Evolutionary conservation across 2,888 invertebrate genomes (phyloP).

Genomic region (Leucoma salicis): DNA sequence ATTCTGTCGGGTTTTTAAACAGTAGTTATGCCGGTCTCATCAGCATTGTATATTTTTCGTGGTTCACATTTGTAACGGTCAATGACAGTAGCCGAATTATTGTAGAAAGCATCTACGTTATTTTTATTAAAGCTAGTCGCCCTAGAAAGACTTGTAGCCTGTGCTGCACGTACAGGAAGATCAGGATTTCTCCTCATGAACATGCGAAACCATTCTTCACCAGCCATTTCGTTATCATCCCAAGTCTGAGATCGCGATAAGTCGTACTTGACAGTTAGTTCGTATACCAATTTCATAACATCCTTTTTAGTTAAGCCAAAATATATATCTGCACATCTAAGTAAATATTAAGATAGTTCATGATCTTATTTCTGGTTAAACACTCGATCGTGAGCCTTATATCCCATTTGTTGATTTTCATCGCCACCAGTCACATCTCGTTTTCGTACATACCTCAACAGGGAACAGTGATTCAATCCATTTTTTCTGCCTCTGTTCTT

Average conservation of each 20-base stretch:
- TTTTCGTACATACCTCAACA: too few species aligned
- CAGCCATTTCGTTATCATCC: neutral
- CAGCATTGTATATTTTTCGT: too few species aligned
- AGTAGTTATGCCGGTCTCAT: too few species aligned
- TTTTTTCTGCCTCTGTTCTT: too few species aligned
- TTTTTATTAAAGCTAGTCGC: neutral
- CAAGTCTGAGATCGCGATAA: neutral
- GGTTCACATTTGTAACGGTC: too few species aligned
- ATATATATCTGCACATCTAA: neutral
- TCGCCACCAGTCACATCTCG: too few species aligned
- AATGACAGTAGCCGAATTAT: neutral
- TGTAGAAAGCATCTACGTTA: neutral
- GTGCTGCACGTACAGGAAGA: too few species aligned
- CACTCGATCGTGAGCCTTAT: too few species aligned
- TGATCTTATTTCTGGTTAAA: too few species aligned
- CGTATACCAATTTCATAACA: neutral
- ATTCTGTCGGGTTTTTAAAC: too few species aligned
- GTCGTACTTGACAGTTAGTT: neutral
- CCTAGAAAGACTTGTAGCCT: neutral
- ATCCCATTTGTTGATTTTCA: too few species aligned
- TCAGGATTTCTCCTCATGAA: neutral
- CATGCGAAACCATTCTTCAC: neutral
- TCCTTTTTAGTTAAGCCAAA: neutral
- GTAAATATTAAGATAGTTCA: neutral
- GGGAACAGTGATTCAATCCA: too few species aligned